A percentile compares a stretch with the other conserved stretches of the same genome.
phyloP scores from a whole-genome alignment of 1,140 invertebrate genomes.

The Brachionus manjavacas region DNA sequence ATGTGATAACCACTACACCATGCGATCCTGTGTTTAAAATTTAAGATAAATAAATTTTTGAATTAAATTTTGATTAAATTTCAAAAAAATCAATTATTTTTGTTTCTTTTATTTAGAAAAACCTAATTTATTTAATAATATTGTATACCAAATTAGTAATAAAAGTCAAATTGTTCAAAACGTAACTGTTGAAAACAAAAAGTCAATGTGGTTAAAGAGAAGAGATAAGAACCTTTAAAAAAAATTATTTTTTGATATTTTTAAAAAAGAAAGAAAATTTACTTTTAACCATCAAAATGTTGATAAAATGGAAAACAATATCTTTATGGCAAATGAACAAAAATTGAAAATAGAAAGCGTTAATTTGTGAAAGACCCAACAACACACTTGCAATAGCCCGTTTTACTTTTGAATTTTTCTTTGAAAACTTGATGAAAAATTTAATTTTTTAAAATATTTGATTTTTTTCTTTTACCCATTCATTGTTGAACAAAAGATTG shows the following conservation, averaged over 20 bases:
- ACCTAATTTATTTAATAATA: too few species aligned
- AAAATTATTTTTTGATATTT: neutral
- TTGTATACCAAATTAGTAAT: neutral
- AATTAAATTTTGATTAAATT: too few species aligned
- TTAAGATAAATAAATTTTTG: too few species aligned
- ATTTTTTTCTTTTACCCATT: neutral
- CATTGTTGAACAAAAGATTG: neutral
- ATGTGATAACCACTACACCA: neutral
- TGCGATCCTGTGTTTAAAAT: neutral
- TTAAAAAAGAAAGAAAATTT: neutral
- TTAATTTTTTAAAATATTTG: too few species aligned
- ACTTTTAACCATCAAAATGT: neutral
- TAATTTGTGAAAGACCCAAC: neutral
- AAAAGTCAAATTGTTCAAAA: neutral
- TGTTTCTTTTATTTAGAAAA: too few species aligned
- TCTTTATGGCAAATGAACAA: neutral
- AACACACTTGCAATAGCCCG: neutral
- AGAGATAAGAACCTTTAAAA: neutral
- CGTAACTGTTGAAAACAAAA: neutral
- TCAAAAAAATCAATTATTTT: too few species aligned
- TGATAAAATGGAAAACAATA: neutral
- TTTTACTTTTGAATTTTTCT: neutral
- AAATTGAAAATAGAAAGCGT: neutral
- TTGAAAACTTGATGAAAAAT: neutral
- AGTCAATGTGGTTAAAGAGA: neutral